phyloP scores from a whole-genome alignment of 1,140 invertebrate genomes.

The Neodiprion pinetum region DNA sequence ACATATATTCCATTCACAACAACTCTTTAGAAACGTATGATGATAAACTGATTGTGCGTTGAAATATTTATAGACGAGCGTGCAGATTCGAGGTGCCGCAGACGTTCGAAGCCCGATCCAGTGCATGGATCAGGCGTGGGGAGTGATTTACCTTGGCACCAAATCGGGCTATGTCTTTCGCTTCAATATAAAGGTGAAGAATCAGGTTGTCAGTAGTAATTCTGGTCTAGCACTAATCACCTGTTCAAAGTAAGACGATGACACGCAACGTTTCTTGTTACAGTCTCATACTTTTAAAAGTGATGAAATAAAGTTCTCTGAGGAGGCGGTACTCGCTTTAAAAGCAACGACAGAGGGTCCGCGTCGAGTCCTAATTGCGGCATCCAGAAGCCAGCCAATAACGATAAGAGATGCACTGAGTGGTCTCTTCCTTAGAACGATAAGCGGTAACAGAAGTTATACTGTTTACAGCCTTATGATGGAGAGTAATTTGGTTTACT shows the following conservation, averaged over 20 bases:
- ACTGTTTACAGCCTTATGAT: conserved; percentile 73
- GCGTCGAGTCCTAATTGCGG: conserved; percentile 71
- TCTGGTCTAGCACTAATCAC: conserved; percentile 9
- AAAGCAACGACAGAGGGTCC: conserved; percentile 72
- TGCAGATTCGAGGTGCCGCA: conserved; percentile 58
- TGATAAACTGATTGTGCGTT: neutral
- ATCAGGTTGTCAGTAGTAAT: conserved; percentile 10
- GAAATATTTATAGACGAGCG: conserved; percentile 59
- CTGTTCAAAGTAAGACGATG: neutral
- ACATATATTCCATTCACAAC: conserved; percentile 6
- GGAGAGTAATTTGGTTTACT: conserved; percentile 69
- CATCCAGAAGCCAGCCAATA: conserved; percentile 70
- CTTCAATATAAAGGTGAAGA: conserved; percentile 66
- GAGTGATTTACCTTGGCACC: conserved; percentile 68
- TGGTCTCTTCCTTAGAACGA: conserved; percentile 68
- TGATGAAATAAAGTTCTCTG: conserved; percentile 65
- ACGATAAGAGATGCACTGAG: conserved; percentile 71
- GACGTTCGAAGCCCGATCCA: conserved; percentile 67
- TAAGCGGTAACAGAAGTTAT: conserved; percentile 65
- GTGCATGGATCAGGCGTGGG: conserved; percentile 70
- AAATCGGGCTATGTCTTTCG: conserved; percentile 67
- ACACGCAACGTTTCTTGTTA: conserved; percentile 35
- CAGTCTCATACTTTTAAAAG: conserved; percentile 65
- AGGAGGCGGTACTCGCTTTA: conserved; percentile 69
- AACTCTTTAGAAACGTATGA: conserved; percentile 8